Evolutionary conservation across 2,113 vertebrate genomes (phyloP).

Genomic region (Spermophilus dauricus): DNA sequence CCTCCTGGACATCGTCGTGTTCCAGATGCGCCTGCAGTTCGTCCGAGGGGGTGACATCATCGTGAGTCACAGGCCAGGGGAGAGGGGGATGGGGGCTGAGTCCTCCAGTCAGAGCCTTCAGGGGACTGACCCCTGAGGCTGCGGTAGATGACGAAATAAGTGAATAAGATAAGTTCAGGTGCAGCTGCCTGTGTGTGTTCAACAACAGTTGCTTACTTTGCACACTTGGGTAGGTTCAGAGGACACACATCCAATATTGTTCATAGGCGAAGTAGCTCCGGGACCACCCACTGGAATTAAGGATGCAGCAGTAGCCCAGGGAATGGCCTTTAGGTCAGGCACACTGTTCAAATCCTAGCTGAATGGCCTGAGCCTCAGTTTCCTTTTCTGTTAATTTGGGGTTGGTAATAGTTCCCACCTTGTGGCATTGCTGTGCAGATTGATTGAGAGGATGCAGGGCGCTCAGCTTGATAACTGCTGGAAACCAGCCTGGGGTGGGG

Average conservation of each 20-base stretch:
- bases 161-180: neutral
- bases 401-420: neutral
- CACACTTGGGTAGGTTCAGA: neutral
- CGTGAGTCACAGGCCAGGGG: conserved; percentile 87
- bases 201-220: neutral
- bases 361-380: neutral
- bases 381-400: neutral
- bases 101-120: neutral
- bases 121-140: neutral
- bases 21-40: conserved; percentile 96
- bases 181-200: accelerated
- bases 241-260: neutral
- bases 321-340: neutral
- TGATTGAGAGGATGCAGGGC: neutral
- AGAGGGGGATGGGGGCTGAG: accelerated
- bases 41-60: conserved; percentile 96
- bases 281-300: neutral
- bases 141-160: neutral
- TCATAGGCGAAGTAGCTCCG: neutral
- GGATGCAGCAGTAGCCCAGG: neutral
- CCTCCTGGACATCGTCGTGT: conserved; percentile 93
- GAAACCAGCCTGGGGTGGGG: accelerated
- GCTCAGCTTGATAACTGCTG: neutral
- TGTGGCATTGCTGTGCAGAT: neutral
- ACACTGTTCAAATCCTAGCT: neutral